phyloP scores from a whole-genome alignment of 2,797 vertebrate genomes.

The Zalophus californianus region DNA sequence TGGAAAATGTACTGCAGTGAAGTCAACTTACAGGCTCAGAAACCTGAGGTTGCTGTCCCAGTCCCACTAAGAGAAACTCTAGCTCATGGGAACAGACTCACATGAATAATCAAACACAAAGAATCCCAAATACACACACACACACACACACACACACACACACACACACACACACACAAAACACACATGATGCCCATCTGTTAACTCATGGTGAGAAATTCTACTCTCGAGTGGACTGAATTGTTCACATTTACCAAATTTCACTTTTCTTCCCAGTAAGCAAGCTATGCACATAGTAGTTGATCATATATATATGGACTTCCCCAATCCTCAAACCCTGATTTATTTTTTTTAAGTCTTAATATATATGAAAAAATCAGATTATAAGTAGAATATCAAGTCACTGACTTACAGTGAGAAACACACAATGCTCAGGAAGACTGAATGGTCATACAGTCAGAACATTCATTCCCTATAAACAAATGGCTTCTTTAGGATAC shows the following conservation, averaged over 20 bases:
- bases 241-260: not conserved
- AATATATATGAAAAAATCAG: not conserved
- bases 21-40: not conserved
- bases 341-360: too few species aligned
- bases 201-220: constrained; percentile 3
- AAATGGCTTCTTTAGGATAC: not conserved
- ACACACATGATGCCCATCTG: not conserved
- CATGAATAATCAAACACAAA: not conserved
- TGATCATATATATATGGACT: not conserved
- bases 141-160: not conserved
- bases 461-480: not conserved
- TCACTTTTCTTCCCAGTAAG: constrained; percentile 10
- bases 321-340: too few species aligned
- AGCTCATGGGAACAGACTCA: not conserved
- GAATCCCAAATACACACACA: not conserved
- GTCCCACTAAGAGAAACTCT: not conserved
- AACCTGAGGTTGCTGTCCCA: not conserved
- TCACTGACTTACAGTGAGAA: constrained; percentile 20
- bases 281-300: not conserved
- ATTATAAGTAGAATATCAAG: constrained; percentile 29
- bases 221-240: not conserved
- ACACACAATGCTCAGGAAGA: not conserved
- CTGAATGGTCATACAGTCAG: not conserved
- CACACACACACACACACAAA: not conserved
- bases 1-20: not conserved